Base-by-base conservation (phyloP, 2,797 vertebrate genomes). In the Limnodromus scolopaceus region DNA sequence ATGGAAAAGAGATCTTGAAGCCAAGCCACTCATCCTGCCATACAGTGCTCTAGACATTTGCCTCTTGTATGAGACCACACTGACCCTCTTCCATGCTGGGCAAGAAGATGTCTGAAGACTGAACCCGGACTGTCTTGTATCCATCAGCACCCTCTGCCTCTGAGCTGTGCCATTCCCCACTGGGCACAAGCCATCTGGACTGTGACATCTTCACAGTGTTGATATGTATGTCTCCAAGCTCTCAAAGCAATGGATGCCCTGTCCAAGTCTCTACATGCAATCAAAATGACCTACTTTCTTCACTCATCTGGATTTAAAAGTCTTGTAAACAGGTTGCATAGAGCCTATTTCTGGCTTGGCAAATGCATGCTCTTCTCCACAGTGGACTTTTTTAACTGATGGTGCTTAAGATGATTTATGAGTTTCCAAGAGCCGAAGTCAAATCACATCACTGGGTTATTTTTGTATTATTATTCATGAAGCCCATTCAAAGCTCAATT, bases 381-480 rank as follows among this genome's bases (percentile, higher is more conserved):
- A 7, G 64, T 85, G 92, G 68, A 87, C 69, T 84, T 93, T 55
- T 84, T 91, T 87, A 96, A 96, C 95, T 95, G 87, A 70, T 72
- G 77, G 80, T 84, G 79, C 71, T 95, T 90, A 92, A 84, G 60
- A 95, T 93, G 96, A 97, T 97, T 94, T 76, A 92, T 94, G 68
- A 81, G 92, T 84, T 94, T 97, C 87, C 94, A 92, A 96, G 76
- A 96, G 86, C 49, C 57, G 20, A 91, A 34, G 75, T 89, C 95
- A 96, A 96, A 96, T 64, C 89, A 90, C 79, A 94, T 94, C 83
- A 72, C 58, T 23, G 86, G 45, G 72, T 96, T 97, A 88, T 96
- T 97, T 82, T 63, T 89, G 61, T 55, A 54, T 97, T 97, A 89
- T 92, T 97, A 96, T 97, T 97, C 97, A 97, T 95, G 82, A 96